Evolutionary conservation across 53 echinoderm and acorn worm genomes (phyloP).

Genomic region (Stichopus horrens): DNA sequence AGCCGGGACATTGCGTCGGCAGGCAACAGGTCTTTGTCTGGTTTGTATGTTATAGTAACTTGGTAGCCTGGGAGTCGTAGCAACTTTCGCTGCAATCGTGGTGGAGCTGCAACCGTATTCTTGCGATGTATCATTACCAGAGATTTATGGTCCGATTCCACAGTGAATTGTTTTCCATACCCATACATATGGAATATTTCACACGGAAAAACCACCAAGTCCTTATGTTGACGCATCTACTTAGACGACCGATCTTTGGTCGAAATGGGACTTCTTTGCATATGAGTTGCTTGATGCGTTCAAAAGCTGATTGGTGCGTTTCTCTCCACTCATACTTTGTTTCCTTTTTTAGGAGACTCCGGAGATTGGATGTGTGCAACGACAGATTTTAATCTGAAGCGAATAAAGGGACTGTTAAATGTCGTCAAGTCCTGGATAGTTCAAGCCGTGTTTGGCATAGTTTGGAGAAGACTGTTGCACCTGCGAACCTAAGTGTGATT

Average conservation of each 20-base stretch:
- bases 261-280: too few species aligned
- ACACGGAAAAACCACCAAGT: neutral
- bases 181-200: neutral
- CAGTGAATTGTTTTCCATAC: slow-evolving; percentile 58
- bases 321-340: slow-evolving; percentile 46
- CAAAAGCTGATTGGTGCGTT: too few species aligned
- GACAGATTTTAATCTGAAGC: slow-evolving; percentile 27
- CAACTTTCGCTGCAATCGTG: slow-evolving; percentile 57
- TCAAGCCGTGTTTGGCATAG: neutral
- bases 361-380: slow-evolving; percentile 31
- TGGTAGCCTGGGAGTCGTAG: slow-evolving; percentile 62
- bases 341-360: slow-evolving; percentile 60
- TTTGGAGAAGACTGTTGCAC: neutral
- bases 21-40: slow-evolving; percentile 63
- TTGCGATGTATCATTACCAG: slow-evolving; percentile 71
- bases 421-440: neutral
- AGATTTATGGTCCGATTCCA: slow-evolving; percentile 73
- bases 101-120: slow-evolving; percentile 60
- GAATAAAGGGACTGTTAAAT: neutral
- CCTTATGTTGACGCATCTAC: neutral
- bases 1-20: slow-evolving; percentile 68
- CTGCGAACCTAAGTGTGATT: neutral
- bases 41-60: slow-evolving; percentile 56
- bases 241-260: too few species aligned
- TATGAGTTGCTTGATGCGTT: too few species aligned